Base-by-base conservation (phyloP, 2,113 vertebrate species). In the Dasyornis broadbenti region DNA sequence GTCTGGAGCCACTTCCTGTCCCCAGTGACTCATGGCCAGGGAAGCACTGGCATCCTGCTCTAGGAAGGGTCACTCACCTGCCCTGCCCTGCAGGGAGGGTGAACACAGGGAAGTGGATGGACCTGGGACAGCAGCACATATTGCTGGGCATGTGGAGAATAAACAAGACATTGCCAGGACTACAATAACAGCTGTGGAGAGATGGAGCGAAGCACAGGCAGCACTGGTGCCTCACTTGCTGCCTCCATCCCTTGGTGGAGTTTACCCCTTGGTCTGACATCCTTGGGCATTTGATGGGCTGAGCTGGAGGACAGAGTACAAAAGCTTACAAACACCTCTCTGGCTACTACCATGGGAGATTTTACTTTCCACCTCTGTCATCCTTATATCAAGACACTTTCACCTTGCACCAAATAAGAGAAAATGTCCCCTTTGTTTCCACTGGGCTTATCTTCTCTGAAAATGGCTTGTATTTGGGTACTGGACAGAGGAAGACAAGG, bases 1-100 rank as follows among this genome's bases (percentile, higher is more conserved):
- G 76, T 21, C 19, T 53, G 27, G 47, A 87, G 44, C 85, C 76
- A 83, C 44, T 90, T 96, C 94, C 93, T 10, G 1, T 31, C 39
- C 31, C 16, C 3, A 1, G 82, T 96, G 95, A 96, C 68, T 97
- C 96, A 94, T 0, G 28, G 22, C 56, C 71, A 70, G 93, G 52
- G 87, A 94, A 96, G 95, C 50, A 0, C 47, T 22, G 82, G 85
- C 71, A 96, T 95, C 90, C 64, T 90, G 85, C 63, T 83, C 52
- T 28, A 31, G 75, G 66, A 90, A 94, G 79, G 93, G 90, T 92
- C 90, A 88, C 37, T 81, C 12, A 2, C 63, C 72, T 95, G 71
- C 82, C 77, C 53, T 92, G 84, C 93, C 93, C 82, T 71, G 63
- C 66, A 86, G 93, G 79, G 44, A 87, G 70, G 68, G 42, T 47